A percentile compares a stretch with the other conserved stretches of the same genome.
phyloP scores from a whole-genome alignment of 1,140 invertebrate species.

The Neodiprion virginianus region DNA sequence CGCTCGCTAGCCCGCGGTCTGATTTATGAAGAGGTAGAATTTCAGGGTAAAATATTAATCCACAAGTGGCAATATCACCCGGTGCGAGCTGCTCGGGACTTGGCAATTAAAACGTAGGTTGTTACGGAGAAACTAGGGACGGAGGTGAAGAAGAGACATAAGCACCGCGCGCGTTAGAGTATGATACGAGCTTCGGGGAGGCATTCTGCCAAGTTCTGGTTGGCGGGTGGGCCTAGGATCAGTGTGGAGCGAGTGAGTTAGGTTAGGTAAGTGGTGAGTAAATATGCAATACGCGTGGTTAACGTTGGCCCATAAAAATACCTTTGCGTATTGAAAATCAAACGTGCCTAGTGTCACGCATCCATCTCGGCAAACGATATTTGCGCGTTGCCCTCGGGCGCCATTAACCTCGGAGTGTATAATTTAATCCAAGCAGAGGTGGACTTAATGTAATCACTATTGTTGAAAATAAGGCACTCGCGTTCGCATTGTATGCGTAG shows the following conservation, averaged over 20 bases:
- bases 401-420: no score
- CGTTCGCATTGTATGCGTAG: no score
- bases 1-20: background rate
- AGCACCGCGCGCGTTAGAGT: background rate
- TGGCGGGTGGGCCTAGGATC: conserved; percentile 10
- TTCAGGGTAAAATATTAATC: background rate
- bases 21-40: background rate
- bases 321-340: conserved; percentile 6
- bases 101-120: no score
- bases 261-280: conserved; percentile 15
- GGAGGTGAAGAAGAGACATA: no score
- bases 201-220: background rate
- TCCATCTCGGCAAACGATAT: background rate
- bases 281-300: conserved; percentile 1
- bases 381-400: background rate
- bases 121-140: background rate
- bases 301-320: conserved; percentile 3
- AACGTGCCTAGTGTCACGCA: conserved; percentile 12
- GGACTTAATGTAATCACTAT: no score
- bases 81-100: no score
- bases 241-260: background rate
- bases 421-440: no score
- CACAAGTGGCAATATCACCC: background rate
- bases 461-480: no score
- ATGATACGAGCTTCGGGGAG: background rate